Evolutionary conservation across 2,797 vertebrate species (phyloP), one percentile per base, ranked within the genome.

Genomic region (Megalops cyprinoides): DNA sequence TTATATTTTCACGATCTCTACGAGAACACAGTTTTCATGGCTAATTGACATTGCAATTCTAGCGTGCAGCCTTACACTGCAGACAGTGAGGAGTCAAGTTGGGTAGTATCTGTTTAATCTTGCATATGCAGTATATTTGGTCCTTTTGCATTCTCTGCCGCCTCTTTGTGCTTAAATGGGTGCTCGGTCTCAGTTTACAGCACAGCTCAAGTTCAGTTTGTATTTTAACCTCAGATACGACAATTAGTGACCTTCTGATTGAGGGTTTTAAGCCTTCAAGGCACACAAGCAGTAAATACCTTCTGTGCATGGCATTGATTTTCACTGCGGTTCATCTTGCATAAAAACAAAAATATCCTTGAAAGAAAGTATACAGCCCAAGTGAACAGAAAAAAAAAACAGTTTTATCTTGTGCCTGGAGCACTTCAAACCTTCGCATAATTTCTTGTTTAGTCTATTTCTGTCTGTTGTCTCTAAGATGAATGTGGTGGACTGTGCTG

Each of bases 391-490:
- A n/a, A n/a, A n/a, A n/a, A n/a, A 62, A 62, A 62, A 62, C 23
- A 62, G 4, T 62, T 62, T 28, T 10, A 25, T 62, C 58, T 62
- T 25, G 18, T 58, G 55, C 3, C 23, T 58, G 56, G 8, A 58
- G 56, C 8, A 31, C 12, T 65, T 65, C 3, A 65, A 67, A 37
- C 62, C 62, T 67, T 20, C 62, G 39, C 15, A 37, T 6, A 67
- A 67, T 67, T 14, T 34, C 15, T 37, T 37, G 62, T 67, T 67
- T 37, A 39, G 31, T 39, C 62, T 18, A 25, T 8, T 39, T 31
- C 62, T 23, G 62, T 39, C 1, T 67, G 62, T 67, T 67, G 62
- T 67, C 34, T 67, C 34, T 67, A 67, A 67, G 62, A 67, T 67
- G 39, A 67, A 67, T 20, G 9, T 7, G 23, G 14, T 18, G 2